Evolutionary conservation across 2,113 vertebrate genomes (phyloP).

Genomic region (Athene cunicularia): DNA sequence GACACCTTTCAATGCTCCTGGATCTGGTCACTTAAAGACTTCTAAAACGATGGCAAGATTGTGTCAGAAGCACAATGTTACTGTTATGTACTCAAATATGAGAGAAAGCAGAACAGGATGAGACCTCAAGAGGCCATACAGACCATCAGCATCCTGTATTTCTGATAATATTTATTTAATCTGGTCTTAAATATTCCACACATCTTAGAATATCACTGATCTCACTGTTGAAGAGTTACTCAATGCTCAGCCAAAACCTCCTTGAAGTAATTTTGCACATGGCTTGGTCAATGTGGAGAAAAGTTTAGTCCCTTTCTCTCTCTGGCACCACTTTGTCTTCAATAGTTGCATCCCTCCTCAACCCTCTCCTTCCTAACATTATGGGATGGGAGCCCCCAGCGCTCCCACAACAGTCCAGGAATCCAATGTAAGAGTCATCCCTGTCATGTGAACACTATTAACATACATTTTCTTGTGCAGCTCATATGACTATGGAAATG

Average conservation of each 20-base stretch:
- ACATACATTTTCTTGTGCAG: neutral
- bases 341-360: neutral
- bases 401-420: neutral
- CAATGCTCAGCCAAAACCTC: neutral
- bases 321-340: neutral
- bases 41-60: neutral
- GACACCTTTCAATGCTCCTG: neutral
- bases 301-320: neutral
- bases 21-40: neutral
- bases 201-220: neutral
- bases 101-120: neutral
- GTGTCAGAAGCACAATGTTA: neutral
- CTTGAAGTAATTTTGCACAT: neutral
- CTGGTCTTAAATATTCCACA: neutral
- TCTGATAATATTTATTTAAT: neutral
- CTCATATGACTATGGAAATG: accelerated
- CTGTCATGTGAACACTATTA: accelerated
- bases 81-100: neutral
- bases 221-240: neutral
- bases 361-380: neutral
- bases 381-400: neutral
- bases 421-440: neutral
- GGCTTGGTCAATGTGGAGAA: neutral
- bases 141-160: neutral
- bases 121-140: neutral